Base-by-base conservation (phyloP, 2,888 invertebrate species). In the Rapana venosa region DNA sequence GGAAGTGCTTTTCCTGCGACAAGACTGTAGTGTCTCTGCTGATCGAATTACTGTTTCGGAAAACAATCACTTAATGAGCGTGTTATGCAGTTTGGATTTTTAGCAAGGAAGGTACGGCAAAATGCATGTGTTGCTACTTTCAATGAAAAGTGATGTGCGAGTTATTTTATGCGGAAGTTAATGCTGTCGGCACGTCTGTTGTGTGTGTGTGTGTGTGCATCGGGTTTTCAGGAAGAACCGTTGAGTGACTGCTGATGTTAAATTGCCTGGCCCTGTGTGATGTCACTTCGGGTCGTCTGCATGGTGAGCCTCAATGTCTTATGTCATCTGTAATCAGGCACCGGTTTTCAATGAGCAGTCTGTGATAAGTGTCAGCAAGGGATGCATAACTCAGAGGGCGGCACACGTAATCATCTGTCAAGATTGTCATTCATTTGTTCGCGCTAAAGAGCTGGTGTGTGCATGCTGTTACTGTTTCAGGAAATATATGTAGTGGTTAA, bases 1-100 rank as follows among this genome's bases (percentile, higher is more conserved):
- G 87, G 87, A 87, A 87, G 87, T 87, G 87, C 87, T 35, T 87
- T 87, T 87, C 87, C 87, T 70, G 87, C 70, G 70, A 61, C 61
- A 22, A 87, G 70, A 70, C 87, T 36, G n/a, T n/a, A n/a, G n/a
- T n/a, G 70, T 87, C 87, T 58, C 58, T 30, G 32, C 84, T 58
- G 84, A 85, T 85, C 58, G 84, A 85, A 30, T 85, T 58, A 85
- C 58, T 85, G 30, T 6, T 22, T n/a, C 58, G 84, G 30, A 13
- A 58, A 58, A 85, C 30, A 47, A 85, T 85, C 30, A 58, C 83
- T 13, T 56, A 83, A 35, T 17, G 56, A 85, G 30, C 26, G 30
- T 30, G 15, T 30, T 85, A 30, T 85, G 84, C 84, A 30, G 84
- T 13, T 58, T 22, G 58, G 56, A 85, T 58, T 85, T 36, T 22